Conservation (phyloP, 2,888 invertebrate genomes). For the Sceliomorpha sp. region DNA sequence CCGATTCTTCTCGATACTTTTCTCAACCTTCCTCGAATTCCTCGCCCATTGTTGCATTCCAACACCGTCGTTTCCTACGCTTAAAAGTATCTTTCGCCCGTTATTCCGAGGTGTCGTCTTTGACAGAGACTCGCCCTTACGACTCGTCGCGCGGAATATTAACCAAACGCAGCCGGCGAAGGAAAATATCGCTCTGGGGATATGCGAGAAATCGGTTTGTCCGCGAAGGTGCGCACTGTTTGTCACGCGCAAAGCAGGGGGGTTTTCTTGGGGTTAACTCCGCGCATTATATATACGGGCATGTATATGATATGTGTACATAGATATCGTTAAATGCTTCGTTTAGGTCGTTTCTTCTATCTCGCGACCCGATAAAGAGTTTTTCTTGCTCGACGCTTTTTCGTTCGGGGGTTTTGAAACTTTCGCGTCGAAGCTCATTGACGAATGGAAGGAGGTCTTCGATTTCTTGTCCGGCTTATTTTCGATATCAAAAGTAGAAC, state of each 20-base stretch:
- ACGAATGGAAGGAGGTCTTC: conserved; percentile 7
- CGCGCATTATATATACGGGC: too few relatives aligned
- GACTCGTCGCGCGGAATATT: conserved; percentile 32
- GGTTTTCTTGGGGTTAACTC: too few relatives aligned
- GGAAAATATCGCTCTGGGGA: conserved; percentile 27
- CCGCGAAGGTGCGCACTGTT: conserved; percentile 22
- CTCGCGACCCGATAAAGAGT: conserved; percentile 74
- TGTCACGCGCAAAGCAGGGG: conserved; percentile 25
- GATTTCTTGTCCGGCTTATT: conserved; percentile 3
- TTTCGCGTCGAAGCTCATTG: conserved; percentile 8
- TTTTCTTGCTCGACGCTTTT: conserved; percentile 67
- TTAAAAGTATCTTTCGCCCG: conserved; percentile 40
- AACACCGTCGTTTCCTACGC: conserved; percentile 6
- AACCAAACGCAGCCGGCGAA: conserved; percentile 23
- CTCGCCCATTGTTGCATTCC: conserved; percentile 42
- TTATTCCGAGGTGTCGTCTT: conserved; percentile 33
- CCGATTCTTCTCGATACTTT: conserved; percentile 46
- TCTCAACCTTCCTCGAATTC: conserved; percentile 13
- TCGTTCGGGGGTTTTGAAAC: conserved; percentile 23
- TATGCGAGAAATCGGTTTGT: conserved; percentile 46
- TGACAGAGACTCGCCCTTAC: conserved; percentile 28
- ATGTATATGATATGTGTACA: conserved; percentile 2
- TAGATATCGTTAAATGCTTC: conserved; percentile 68
- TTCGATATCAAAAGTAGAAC: neutral
- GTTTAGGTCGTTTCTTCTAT: conserved; percentile 70